A percentile compares a stretch with the other conserved stretches of the same genome.
phyloP scores from a whole-genome alignment of 2,888 invertebrate genomes.

The Junonia oenone region DNA sequence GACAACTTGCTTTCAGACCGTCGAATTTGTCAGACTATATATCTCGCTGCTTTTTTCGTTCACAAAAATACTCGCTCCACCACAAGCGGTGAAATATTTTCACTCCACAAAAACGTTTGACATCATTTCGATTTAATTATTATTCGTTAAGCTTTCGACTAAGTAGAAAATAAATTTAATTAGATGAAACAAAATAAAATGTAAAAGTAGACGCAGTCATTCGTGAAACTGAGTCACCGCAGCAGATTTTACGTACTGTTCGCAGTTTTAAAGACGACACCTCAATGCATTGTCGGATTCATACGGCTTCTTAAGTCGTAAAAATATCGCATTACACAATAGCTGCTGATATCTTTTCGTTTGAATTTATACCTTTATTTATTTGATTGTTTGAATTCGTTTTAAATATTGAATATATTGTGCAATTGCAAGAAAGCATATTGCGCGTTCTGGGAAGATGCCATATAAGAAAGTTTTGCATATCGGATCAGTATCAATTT shows the following conservation, averaged over 20 bases:
- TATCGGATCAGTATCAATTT: no score
- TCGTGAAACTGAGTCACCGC: slow-evolving; percentile 38
- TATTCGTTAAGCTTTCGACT: background rate
- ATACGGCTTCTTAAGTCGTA: slow-evolving; percentile 76
- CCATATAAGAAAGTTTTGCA: no score
- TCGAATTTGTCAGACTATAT: slow-evolving; percentile 26
- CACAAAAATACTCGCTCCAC: background rate
- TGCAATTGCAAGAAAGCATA: background rate
- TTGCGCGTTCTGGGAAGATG: background rate
- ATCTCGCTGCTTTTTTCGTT: slow-evolving; percentile 12
- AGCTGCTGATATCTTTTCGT: slow-evolving; percentile 67
- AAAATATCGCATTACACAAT: slow-evolving; percentile 74
- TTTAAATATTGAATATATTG: slow-evolving; percentile 25
- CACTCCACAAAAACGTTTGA: background rate
- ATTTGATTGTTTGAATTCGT: slow-evolving; percentile 29
- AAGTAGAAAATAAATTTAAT: background rate
- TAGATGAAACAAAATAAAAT: slow-evolving; percentile 15
- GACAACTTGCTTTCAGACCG: slow-evolving; percentile 25
- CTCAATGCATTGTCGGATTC: slow-evolving; percentile 58
- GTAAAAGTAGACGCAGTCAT: slow-evolving; percentile 27
- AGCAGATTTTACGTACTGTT: slow-evolving; percentile 52
- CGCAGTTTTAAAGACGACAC: slow-evolving; percentile 64
- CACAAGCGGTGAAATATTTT: background rate
- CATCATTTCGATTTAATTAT: background rate
- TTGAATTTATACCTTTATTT: slow-evolving; percentile 43